Evolutionary conservation across 2,888 invertebrate species (phyloP), one percentile per base, ranked within the genome.

Genomic region (Odontocolon sp.): DNA sequence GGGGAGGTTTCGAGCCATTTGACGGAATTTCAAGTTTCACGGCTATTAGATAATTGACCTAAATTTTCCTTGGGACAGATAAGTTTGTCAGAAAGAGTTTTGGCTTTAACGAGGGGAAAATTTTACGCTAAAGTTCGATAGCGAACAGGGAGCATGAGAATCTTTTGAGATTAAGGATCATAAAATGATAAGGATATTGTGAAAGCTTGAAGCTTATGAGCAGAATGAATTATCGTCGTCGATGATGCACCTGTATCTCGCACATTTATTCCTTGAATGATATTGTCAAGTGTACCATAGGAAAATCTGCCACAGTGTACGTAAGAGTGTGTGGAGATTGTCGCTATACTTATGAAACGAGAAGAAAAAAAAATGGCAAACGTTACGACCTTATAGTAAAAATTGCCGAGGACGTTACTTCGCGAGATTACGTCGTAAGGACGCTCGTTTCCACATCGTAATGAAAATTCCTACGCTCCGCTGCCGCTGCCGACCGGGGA

Each of bases 361-460:
- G 33, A 57, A 54, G 28, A 28, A 56, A 36, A 54, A 36, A 28
- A 40, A 33, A 74, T 52, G 68, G 50, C 59, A 64, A 77, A 73
- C 54, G 59, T 76, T 66, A 70, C 61, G 75, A 73, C 59, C 66
- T 69, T 76, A 64, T 69, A 69, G 69, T 79, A 76, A 79, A 76
- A 80, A 80, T 78, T 67, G 75, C 63, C 56, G 47, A 52, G 80
- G 75, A 69, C 77, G 74, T 80, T 77, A 80, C 75, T 74, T 64
- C 64, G 68, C 67, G 72, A 73, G 77, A 80, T 80, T 80, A 80
- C 77, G 77, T 80, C 80, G 75, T 80, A 80, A 80, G 75, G 72
- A 69, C 66, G 61, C 71, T 77, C 78, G 80, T 80, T 80, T 75
- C 77, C 72, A 69, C 75, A 75, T 80, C 77, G 80, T 80, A 80